Evolutionary conservation across 92 coral and sea anemone species (phyloP), one percentile per base, ranked within the genome.

Genomic region (Siderastrea siderea): DNA sequence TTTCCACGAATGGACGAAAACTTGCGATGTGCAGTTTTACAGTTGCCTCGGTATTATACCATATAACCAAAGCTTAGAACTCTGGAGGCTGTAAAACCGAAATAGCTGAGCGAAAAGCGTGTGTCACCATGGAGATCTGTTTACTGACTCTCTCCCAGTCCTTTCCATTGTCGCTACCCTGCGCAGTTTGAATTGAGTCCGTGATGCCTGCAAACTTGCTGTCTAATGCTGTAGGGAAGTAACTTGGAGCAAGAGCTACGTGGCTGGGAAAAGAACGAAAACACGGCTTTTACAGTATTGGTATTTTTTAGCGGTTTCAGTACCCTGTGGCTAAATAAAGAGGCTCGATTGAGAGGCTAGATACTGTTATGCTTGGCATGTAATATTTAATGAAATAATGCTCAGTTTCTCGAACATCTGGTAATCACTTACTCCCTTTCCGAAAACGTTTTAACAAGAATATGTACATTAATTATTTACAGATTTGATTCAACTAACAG

Each of bases 131-230:
- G 5, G 98, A 94, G 63, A 94, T 84, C 13, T 94, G 96, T 54
- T 88, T 90, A 77, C 84, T 90, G 15, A 96, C 95, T 87, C 71
- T 92, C 51, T 90, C 90, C 98, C 99, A 96, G 86, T 88, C 95
- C 53, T 71, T 68, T 47, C 65, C 71, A 26, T 38, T 16, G 78
- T 78, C 83, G 13, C 73, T 52, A 54, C 81, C 75, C 47, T 91
- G 86, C 19, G 94, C 97, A 17, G 38, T 60, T 61, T 68, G 75
- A 75, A 95, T 90, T 49, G 96, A 80, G 85, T 97, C 98, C 45
- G 90, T 90, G 65, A 97, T 93, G 14, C 99, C 99, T 11, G 99
- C 95, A 75, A 95, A 97, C 71, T 90, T 90, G 63, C 83, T 77
- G 63, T 91, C 87, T 9, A 85, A 86, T 66, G 96, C 86, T 53